phyloP scores from a whole-genome alignment of 2,888 invertebrate genomes.

The Xanthia togata region DNA sequence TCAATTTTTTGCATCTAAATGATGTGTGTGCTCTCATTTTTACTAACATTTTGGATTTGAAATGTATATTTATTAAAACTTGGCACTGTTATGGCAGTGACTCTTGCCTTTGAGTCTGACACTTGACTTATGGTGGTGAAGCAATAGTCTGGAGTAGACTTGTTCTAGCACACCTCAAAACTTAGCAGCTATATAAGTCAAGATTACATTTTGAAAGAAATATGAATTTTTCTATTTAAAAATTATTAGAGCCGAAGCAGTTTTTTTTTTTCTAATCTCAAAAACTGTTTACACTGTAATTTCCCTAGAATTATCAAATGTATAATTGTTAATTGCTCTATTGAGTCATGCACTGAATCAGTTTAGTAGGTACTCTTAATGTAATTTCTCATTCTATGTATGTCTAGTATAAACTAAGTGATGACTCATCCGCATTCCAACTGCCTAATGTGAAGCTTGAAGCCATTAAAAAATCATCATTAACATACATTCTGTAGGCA shows the following conservation, averaged over 20 bases:
- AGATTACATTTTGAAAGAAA: conserved; percentile 11
- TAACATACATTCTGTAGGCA: conserved; percentile 39
- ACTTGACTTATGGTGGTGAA: conserved; percentile 35
- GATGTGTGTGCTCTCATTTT: neutral
- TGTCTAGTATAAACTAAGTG: conserved; percentile 30
- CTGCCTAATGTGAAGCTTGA: conserved; percentile 44
- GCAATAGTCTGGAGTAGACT: neutral
- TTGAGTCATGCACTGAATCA: conserved; percentile 57
- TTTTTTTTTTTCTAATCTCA: neutral
- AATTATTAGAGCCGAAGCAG: no score
- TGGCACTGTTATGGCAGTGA: neutral
- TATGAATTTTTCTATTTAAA: conserved; percentile 2
- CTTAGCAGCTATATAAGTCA: conserved; percentile 39
- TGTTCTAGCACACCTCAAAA: neutral
- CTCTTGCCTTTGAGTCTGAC: conserved; percentile 20
- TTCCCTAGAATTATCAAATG: conserved; percentile 33
- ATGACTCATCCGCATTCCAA: conserved; percentile 69
- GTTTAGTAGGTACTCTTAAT: conserved; percentile 62
- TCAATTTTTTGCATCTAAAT: neutral
- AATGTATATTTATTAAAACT: neutral
- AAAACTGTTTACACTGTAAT: no score
- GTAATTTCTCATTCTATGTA: conserved; percentile 67
- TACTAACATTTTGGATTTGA: neutral
- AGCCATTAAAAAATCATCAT: conserved; percentile 61
- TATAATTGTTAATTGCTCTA: conserved; percentile 30